Base-by-base conservation (phyloP, 2,888 invertebrate genomes). In the Drosophila suboccidentalis region DNA sequence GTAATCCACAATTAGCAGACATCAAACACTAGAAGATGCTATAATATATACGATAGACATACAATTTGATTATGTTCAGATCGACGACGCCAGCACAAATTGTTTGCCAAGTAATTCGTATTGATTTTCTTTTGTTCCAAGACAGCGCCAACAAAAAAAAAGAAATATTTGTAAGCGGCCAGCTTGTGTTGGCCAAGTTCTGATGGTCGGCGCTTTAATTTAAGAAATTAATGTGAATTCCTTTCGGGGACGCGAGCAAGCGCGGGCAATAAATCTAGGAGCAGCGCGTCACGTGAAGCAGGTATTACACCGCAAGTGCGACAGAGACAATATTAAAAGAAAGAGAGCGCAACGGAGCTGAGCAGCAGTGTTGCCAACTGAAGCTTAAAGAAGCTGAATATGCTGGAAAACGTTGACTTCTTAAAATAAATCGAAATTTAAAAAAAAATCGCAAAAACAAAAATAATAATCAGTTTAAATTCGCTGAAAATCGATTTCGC, bases 141-240 rank as follows among this genome's bases (percentile, higher is more conserved):
- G 49, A 66, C 39, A 59, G 50, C n/a, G 46, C 19, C 57, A 39
- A 32, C 29, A 41, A 36, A 29, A 29, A 41, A 17, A 15, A 49
- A 29, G 41, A 34, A 39, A 13, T 32, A 15, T 36, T 6, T 43
- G 38, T 36, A 15, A 41, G 32, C 10, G 41, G 29, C 15, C 34
- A 41, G 34, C 17, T 58, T 58, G 39, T 51, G 44, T 26, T 53
- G 41, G 29, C 15, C 34, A 41, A 39, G 22, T 58, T 58, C 44
- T 51, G 44, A 26, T 53, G 65, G 62, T 15, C 58, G 66, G 58
- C 62, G 60, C 71, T 71, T 78, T 78, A 82, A 85, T 85, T 86
- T 80, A 77, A 75, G 74, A 82, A 86, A 87, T 85, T 78, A 85
- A 84, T 82, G 80, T 62, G 80, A 80, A 70, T 84, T 78, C 60